These are phyloP conservation scores for Euleptes europaea DNA, from an alignment of 2,113 vertebrate genomes.

Conservation along the genomic window DNA sequence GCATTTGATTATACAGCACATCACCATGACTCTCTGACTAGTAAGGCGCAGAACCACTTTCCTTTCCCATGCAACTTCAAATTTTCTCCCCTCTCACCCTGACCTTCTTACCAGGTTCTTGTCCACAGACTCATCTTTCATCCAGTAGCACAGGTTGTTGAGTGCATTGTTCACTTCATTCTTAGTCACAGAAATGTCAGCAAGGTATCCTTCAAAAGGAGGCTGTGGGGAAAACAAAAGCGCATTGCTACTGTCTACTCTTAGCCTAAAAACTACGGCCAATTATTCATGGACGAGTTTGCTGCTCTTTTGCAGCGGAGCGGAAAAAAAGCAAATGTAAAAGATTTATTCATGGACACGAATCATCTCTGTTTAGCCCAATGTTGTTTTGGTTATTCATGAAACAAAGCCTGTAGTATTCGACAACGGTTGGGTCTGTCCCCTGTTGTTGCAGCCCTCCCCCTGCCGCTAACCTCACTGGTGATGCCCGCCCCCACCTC, in stretches of 20 bases:
- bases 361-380: no score
- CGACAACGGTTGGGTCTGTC: no score
- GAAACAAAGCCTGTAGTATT: no score
- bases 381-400: no score
- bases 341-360: no score
- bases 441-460: no score
- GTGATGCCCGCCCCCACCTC: no score
- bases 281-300: no score
- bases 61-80: neutral
- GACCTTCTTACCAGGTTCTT: slow-evolving; percentile 80
- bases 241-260: neutral
- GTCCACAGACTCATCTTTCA: slow-evolving; percentile 77
- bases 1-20: neutral
- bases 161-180: slow-evolving; percentile 80
- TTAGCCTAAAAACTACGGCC: fast-evolving
- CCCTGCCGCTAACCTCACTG: no score
- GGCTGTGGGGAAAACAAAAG: slow-evolving; percentile 72
- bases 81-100: neutral
- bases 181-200: slow-evolving; percentile 77
- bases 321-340: no score
- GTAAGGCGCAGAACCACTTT: neutral
- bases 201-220: slow-evolving; percentile 79
- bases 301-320: no score
- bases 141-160: slow-evolving; percentile 82
- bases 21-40: neutral